Conservation (phyloP, 1,140 invertebrate species). For the Drosophila kepulauana region DNA sequence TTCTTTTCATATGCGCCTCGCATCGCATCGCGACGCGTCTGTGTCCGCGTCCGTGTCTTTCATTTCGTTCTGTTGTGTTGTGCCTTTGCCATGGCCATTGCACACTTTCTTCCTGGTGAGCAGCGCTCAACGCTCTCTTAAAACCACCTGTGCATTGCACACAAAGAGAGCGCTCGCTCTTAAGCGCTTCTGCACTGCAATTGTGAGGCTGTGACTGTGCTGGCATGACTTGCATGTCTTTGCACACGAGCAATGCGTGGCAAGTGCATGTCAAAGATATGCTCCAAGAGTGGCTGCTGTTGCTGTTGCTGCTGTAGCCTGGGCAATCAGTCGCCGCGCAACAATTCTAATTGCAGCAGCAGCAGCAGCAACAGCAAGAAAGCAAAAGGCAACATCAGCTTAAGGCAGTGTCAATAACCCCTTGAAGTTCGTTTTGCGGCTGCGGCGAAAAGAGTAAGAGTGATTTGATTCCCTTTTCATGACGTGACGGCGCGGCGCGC, state of each 20-base stretch:
- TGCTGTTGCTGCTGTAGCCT: conserved; percentile 24
- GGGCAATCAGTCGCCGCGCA: conserved; percentile 38
- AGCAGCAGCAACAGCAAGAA: conserved; percentile 33
- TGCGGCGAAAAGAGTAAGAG: conserved; percentile 70
- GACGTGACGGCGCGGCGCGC: conserved; percentile 33
- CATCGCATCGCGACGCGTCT: conserved; percentile 8
- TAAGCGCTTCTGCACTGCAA: conserved; percentile 30
- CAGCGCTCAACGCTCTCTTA: conserved; percentile 20
- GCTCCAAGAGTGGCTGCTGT: background rate
- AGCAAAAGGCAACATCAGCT: conserved; percentile 68
- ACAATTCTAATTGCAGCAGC: conserved; percentile 67
- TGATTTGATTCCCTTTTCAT: conserved; percentile 84
- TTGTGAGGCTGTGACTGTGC: conserved; percentile 32
- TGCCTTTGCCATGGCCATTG: conserved; percentile 65
- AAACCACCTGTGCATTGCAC: conserved; percentile 61
- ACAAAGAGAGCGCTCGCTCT: conserved; percentile 21
- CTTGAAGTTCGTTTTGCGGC: conserved; percentile 32
- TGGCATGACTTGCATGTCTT: conserved; percentile 71
- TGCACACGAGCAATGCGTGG: conserved; percentile 43
- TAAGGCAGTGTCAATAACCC: conserved; percentile 67
- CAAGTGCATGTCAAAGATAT: conserved; percentile 38
- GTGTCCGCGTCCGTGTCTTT: conserved; percentile 41
- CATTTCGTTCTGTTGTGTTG: conserved; percentile 39
- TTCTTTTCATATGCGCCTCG: conserved; percentile 59
- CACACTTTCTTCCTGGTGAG: conserved; percentile 80